A percentile compares a stretch with the other conserved stretches of the same genome.
Evolutionary conservation across 2,113 vertebrate genomes (phyloP).

Genomic region (Brachionichthys hirsutus): DNA sequence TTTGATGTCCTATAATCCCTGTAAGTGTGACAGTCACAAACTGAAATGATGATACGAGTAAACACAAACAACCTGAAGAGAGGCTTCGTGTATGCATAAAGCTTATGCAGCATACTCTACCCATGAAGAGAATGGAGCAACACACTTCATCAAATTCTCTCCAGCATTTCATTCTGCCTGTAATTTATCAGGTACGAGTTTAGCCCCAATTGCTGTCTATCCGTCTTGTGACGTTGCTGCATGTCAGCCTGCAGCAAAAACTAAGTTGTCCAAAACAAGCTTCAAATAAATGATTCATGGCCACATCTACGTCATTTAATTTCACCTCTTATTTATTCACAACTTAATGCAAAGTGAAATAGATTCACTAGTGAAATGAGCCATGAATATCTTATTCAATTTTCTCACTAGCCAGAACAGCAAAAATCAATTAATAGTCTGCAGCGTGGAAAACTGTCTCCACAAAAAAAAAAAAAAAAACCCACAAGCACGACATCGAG

Average conservation of each 20-base stretch:
- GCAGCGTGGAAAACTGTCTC: constrained; percentile 11
- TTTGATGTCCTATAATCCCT: constrained; percentile 63
- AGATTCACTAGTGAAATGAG: constrained; percentile 5
- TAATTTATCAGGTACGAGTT: neutral
- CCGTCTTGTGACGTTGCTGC: too few relatives aligned
- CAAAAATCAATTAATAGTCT: constrained; percentile 15
- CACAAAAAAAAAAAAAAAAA: constrained; percentile 9
- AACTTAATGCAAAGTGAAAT: constrained; percentile 1
- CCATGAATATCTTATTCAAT: constrained; percentile 10
- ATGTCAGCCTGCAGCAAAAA: neutral
- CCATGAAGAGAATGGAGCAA: too few relatives aligned
- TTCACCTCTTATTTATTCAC: constrained; percentile 8
- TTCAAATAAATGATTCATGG: constrained; percentile 25
- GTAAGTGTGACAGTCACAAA: constrained; percentile 44
- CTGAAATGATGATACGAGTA: constrained; percentile 15
- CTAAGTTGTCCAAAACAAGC: neutral
- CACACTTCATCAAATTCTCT: neutral
- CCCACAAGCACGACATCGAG: constrained; percentile 26
- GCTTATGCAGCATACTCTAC: too few relatives aligned
- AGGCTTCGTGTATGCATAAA: neutral
- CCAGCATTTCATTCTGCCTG: neutral
- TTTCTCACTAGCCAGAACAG: constrained; percentile 7
- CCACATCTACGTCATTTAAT: constrained; percentile 22
- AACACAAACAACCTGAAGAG: constrained; percentile 16
- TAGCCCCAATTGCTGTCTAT: too few relatives aligned